phyloP scores from a whole-genome alignment of 2,113 vertebrate species.

The Chroicocephalus ridibundus region DNA sequence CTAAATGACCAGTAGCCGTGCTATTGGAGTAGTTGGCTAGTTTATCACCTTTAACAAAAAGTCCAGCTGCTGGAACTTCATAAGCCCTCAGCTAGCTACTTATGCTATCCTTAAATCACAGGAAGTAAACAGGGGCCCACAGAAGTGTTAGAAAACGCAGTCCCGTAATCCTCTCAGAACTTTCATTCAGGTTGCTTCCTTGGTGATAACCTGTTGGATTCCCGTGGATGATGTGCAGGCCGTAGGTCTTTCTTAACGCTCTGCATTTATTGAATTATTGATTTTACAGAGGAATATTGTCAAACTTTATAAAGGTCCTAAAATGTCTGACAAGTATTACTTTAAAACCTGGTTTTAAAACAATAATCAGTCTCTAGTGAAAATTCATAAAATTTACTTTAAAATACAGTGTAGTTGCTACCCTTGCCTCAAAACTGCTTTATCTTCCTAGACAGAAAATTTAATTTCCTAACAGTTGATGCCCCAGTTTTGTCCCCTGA shows the following conservation, averaged over 20 bases:
- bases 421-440: background rate
- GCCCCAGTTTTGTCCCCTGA: background rate
- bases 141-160: background rate
- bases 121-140: background rate
- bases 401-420: background rate
- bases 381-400: background rate
- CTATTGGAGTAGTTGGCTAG: background rate
- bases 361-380: background rate
- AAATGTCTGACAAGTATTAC: background rate
- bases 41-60: background rate
- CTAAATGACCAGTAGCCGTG: background rate
- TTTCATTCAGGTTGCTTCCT: background rate
- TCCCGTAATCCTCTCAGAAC: background rate
- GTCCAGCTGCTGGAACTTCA: background rate
- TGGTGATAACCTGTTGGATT: background rate
- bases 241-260: background rate
- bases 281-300: background rate
- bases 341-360: background rate
- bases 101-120: background rate
- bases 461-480: background rate
- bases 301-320: background rate
- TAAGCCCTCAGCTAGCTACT: background rate
- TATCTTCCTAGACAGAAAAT: background rate
- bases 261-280: background rate
- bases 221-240: rapidly evolving